Base-by-base conservation (phyloP, 2,888 invertebrate genomes). In the Tigriopus californicus region DNA sequence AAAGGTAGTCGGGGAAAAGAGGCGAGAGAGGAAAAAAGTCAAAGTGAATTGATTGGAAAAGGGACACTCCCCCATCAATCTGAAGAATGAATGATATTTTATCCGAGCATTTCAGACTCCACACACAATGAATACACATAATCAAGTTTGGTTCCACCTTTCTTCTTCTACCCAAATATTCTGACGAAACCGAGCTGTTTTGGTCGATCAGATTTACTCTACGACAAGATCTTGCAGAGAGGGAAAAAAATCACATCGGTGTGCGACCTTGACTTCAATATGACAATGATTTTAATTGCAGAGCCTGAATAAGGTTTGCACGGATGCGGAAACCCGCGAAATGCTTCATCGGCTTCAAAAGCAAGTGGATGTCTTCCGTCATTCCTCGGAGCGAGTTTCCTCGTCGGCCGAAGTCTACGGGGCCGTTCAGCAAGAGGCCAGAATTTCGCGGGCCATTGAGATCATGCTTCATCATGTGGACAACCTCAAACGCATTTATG, bases 391-490 rank as follows among this genome's bases (percentile, higher is more conserved):
- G 15, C 66, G 72, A 48, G 70, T 75, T 18, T 72, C 73, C 15
- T 71, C 71, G 61, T 66, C 73, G 44, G 72, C 74, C 4, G 63
- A 68, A 68, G 65, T 67, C 61, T 76, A 71, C 65, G 79, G 79
- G 24, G 77, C 77, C 13, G 77, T 78, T 6, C 77, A 78, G 63
- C 74, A 79, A 68, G 79, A 79, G 66, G 73, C 74, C 61, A 68
- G 77, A 44, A 70, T 79, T 60, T 74, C 76, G 25, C 72, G 75
- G 63, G 76, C 77, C 1, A 75, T 78, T 40, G 75, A 76, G 62
- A 70, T 78, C 48, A 76, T 79, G 74, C 70, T 78, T 20, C 70
- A 71, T 60, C 75, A 79, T 66, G 77, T 78, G n/a, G 77, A 78
- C 64, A 74, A 74, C 62, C 68, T 79, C 54, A 76, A 77, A 64